Evolutionary conservation across 2,797 vertebrate genomes (phyloP).

Genomic region (Peromyscus eremicus): DNA sequence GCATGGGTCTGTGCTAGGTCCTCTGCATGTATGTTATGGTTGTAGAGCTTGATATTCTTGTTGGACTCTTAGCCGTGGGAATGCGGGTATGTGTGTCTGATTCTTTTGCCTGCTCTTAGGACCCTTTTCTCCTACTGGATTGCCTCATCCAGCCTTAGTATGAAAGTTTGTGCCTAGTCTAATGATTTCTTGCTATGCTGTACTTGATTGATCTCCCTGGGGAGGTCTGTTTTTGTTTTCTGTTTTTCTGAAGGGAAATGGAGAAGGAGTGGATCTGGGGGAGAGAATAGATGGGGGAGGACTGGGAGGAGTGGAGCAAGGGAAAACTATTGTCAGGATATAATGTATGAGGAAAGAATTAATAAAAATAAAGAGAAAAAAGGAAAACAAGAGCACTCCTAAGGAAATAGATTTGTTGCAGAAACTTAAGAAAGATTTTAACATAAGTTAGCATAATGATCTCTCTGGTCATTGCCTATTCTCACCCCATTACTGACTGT

Average conservation of each 20-base stretch:
- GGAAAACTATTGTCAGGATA: neutral
- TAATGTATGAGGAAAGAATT: neutral
- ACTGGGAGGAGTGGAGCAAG: neutral
- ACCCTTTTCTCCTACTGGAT: neutral
- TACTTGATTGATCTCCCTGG: neutral
- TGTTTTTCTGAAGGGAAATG: neutral
- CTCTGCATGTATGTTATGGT: neutral
- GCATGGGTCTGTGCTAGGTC: neutral
- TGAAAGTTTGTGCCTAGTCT: neutral
- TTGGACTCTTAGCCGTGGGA: neutral
- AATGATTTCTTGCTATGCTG: neutral
- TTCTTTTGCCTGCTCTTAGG: neutral
- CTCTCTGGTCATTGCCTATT: neutral
- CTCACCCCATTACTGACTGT: neutral
- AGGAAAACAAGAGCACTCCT: neutral
- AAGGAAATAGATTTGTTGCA: neutral
- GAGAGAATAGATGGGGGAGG: neutral
- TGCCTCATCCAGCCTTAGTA: neutral
- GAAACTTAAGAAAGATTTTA: neutral
- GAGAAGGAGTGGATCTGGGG: neutral
- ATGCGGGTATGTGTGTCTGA: neutral
- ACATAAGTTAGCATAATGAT: neutral
- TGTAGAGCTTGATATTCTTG: neutral
- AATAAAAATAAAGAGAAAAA: neutral
- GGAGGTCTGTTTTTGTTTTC: neutral